Conservation (phyloP, 2,113 vertebrate species). For the Caracal caracal region DNA sequence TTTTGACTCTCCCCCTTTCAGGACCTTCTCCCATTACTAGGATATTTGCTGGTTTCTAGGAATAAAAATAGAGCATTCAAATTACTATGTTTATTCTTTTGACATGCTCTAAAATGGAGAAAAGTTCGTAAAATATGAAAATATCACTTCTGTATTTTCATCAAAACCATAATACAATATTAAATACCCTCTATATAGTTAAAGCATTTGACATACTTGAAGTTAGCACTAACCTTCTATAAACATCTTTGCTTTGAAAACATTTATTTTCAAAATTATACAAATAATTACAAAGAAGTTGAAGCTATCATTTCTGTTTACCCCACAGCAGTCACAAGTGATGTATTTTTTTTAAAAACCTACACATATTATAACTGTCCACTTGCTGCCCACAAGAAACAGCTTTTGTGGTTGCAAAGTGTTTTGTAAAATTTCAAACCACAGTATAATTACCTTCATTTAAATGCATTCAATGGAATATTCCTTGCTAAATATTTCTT, state of each 20-base stretch:
- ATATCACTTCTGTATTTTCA: constrained; percentile 62
- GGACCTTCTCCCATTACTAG: constrained; percentile 96
- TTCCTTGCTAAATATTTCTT: constrained; percentile 32
- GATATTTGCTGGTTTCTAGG: constrained; percentile 96
- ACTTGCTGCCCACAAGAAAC: neutral
- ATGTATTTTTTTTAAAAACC: constrained; percentile 25
- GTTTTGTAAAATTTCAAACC: constrained; percentile 56
- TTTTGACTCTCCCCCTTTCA: constrained; percentile 95
- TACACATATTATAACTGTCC: constrained; percentile 38
- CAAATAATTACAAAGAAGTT: constrained; percentile 68
- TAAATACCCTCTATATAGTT: constrained; percentile 41
- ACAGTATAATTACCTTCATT: constrained; percentile 42
- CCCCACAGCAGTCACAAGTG: neutral
- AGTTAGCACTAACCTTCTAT: constrained; percentile 61
- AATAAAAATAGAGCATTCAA: constrained; percentile 83
- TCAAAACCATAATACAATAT: constrained; percentile 57
- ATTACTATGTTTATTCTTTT: constrained; percentile 72
- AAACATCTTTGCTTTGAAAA: constrained; percentile 52
- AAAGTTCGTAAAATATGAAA: constrained; percentile 58
- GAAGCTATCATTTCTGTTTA: constrained; percentile 55
- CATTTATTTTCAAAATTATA: constrained; percentile 68
- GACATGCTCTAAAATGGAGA: constrained; percentile 77
- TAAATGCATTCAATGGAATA: constrained; percentile 23
- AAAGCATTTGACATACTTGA: constrained; percentile 59
- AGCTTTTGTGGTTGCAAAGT: constrained; percentile 32